Percentiles rank a stretch among this genome's conserved stretches.
Conservation (phyloP, 1,140 invertebrate species). For the Dendrolimus punctatus region DNA sequence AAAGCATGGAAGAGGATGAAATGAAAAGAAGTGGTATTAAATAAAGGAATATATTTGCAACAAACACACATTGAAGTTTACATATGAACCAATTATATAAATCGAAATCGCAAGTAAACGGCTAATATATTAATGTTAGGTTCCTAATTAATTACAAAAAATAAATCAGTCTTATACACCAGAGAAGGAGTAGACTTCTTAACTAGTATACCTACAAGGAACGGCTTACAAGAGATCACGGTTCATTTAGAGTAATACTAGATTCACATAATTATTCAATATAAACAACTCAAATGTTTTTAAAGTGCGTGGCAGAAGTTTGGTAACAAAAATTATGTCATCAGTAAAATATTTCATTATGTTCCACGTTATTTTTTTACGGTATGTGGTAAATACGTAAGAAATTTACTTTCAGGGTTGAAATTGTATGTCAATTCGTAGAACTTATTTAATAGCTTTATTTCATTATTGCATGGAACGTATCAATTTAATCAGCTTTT, state of each 20-base stretch:
- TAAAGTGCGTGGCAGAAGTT: no score
- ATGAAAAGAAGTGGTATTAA: conserved; percentile 65
- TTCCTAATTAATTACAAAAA: conserved; percentile 46
- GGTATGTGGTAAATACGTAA: no score
- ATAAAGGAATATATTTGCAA: conserved; percentile 71
- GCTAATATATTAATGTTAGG: conserved; percentile 48
- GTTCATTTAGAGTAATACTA: conserved; percentile 4
- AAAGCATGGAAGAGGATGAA: conserved; percentile 68
- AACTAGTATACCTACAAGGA: conserved; percentile 46
- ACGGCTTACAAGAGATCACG: conserved; percentile 50
- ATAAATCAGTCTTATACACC: conserved; percentile 53
- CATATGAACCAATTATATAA: conserved; percentile 38
- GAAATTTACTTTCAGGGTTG: no score
- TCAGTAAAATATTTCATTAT: no score
- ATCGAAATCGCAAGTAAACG: conserved; percentile 42
- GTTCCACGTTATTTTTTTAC: no score
- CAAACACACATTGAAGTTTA: conserved; percentile 68
- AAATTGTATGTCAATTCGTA: no score
- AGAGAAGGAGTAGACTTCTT: conserved; percentile 17
- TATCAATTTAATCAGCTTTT: no score
- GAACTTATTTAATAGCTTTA: no score
- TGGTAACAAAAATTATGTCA: no score
- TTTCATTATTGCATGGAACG: no score
- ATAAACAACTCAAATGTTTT: conserved; percentile 14
- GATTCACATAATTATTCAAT: no score